A percentile compares a stretch with the other conserved stretches of the same genome.
phyloP scores from a whole-genome alignment of 1,140 invertebrate genomes.

The Megalonaias nervosa region DNA sequence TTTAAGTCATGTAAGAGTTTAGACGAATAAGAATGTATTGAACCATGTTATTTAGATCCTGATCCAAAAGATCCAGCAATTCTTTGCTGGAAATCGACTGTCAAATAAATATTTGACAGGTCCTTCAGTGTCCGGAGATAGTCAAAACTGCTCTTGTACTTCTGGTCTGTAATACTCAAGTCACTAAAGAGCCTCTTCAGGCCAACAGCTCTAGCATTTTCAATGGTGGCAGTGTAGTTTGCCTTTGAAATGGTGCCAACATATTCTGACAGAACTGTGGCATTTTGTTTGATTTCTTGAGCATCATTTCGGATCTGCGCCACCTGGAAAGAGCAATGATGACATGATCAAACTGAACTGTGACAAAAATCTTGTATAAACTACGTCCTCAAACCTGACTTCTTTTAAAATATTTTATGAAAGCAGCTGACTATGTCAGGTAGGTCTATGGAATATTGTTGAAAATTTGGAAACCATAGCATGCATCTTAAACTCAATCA shows the following conservation, averaged over 20 bases:
- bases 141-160: constrained; percentile 62
- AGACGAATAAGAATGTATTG: no score
- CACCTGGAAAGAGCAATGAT: constrained; percentile 40
- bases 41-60: no score
- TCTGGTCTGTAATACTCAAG: constrained; percentile 44
- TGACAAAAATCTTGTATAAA: neutral
- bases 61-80: constrained; percentile 48
- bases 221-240: constrained; percentile 55
- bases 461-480: neutral
- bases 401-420: neutral
- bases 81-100: constrained; percentile 63
- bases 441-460: neutral
- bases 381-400: neutral
- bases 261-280: constrained; percentile 41
- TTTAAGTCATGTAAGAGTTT: no score
- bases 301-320: constrained; percentile 55
- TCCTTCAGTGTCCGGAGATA: constrained; percentile 59
- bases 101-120: constrained; percentile 53
- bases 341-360: neutral
- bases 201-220: constrained; percentile 53
- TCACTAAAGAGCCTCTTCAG: constrained; percentile 52
- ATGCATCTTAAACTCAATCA: no score
- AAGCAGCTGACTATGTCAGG: neutral
- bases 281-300: constrained; percentile 50
- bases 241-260: constrained; percentile 43